These are phyloP conservation scores for Cosmorhoe ocellata DNA, from an alignment of 2,888 invertebrate genomes.

Conservation along the genomic window DNA sequence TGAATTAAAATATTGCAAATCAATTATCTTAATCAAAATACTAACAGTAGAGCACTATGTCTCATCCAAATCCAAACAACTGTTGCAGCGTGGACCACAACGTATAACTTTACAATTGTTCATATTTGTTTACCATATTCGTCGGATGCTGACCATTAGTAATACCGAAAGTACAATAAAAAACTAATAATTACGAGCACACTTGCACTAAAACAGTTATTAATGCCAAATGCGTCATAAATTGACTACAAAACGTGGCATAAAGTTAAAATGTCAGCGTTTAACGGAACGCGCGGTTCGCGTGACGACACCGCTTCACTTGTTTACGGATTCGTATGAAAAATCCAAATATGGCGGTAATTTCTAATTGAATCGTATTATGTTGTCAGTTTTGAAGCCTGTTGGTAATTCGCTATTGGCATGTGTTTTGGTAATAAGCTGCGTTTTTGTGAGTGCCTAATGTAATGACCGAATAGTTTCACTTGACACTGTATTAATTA, in stretches of 20 bases:
- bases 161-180: background rate
- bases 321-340: slow-evolving; percentile 22
- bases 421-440: slow-evolving; percentile 29
- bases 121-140: too few relatives aligned
- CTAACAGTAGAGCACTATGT: too few relatives aligned
- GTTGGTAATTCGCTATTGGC: slow-evolving; percentile 42
- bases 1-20: too few relatives aligned
- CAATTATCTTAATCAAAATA: too few relatives aligned
- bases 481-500: too few relatives aligned
- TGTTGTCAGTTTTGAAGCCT: slow-evolving; percentile 22
- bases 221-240: slow-evolving; percentile 21
- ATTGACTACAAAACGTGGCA: slow-evolving; percentile 21
- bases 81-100: too few relatives aligned
- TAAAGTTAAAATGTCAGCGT: slow-evolving; percentile 29
- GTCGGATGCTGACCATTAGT: too few relatives aligned
- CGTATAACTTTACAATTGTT: too few relatives aligned
- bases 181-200: background rate
- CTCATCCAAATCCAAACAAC: too few relatives aligned
- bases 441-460: slow-evolving; percentile 15
- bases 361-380: slow-evolving; percentile 27
- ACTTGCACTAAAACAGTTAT: slow-evolving; percentile 8
- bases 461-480: slow-evolving; percentile 5
- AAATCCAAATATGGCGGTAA: slow-evolving; percentile 22
- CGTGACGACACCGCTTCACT: slow-evolving; percentile 27
- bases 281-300: slow-evolving; percentile 30